Evolutionary conservation across 2,113 vertebrate genomes (phyloP).

Genomic region (Marmota flaviventris): DNA sequence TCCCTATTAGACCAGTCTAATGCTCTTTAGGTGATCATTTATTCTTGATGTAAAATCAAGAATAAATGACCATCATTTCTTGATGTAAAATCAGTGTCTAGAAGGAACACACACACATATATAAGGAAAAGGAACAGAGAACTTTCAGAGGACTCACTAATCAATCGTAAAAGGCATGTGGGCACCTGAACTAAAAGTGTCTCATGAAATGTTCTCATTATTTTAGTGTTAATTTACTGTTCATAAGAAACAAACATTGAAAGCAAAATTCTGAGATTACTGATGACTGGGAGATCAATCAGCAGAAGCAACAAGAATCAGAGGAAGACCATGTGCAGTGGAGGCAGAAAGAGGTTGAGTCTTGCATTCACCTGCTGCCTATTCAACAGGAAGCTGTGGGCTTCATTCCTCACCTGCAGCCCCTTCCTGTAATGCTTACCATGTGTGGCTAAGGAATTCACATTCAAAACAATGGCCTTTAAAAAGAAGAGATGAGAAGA

Average conservation of each 20-base stretch:
- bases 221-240: slow-evolving; percentile 72
- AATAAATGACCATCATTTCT: background rate
- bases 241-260: slow-evolving; percentile 74
- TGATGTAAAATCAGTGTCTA: background rate
- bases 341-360: background rate
- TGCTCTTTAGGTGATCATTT: background rate
- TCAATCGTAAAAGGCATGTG: background rate
- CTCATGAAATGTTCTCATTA: slow-evolving; percentile 31
- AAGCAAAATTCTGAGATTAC: slow-evolving; percentile 71
- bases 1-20: background rate
- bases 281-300: slow-evolving; percentile 75
- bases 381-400: background rate
- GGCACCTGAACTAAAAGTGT: slow-evolving; percentile 21
- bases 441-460: background rate
- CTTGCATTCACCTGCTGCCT: background rate
- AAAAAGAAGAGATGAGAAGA: background rate
- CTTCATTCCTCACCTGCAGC: background rate
- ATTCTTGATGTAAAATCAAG: background rate
- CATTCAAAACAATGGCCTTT: background rate
- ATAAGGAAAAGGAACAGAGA: background rate
- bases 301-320: slow-evolving; percentile 38
- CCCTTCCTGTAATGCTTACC: background rate
- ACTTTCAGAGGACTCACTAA: background rate
- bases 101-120: background rate
- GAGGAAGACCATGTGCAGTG: background rate